Base-by-base conservation (phyloP, 1,140 invertebrate species). In the Pogonomyrmex californicus region DNA sequence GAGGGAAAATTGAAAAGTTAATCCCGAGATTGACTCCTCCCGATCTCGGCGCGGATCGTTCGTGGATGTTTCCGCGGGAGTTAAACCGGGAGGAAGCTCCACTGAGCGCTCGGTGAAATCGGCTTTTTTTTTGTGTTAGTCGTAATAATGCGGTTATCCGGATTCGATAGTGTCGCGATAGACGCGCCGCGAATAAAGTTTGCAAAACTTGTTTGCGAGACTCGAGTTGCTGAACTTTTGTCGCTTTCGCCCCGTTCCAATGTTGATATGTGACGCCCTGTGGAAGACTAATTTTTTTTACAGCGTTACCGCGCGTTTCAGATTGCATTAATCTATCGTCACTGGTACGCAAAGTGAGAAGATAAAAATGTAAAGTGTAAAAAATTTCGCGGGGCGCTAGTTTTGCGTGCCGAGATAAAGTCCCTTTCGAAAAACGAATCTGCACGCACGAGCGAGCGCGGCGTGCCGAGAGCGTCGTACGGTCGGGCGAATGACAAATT, bases 1-100 rank as follows among this genome's bases (percentile, higher is more conserved):
- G 56, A 78, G 51, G 71, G 83, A 91, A 91, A 91, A 91, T 91
- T 91, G 90, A 91, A 90, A 91, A 90, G 90, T 91, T 91, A 88
- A 76, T 87, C 82, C 30, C 78, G 86, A 88, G 88, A 91, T 91
- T 88, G 91, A 86, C 88, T 89, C 60, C 65, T 41, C 54, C 77
- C 44, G 76, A 66, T 60, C 75, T 65, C 71, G 60, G 38, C 41
- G 54, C 47, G 68, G 54, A 68, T 54, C 73, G 81, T 54, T 76
- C 51, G 54, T 63, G 71, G 23, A 78, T 86, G 71, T 86, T 86
- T 87, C 73, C 75, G 54, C 51, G 65, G 54, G 14, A 75, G 86
- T 86, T 70, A 87, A 86, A 86, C 41, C 75, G 51, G 44, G 54
- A 65, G 77, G 38, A 62, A 71, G 58, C 78, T 76, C n/a, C 79